These are phyloP conservation scores for Anableps anableps DNA, from an alignment of 2,797 vertebrate genomes.

Conservation along the genomic window DNA sequence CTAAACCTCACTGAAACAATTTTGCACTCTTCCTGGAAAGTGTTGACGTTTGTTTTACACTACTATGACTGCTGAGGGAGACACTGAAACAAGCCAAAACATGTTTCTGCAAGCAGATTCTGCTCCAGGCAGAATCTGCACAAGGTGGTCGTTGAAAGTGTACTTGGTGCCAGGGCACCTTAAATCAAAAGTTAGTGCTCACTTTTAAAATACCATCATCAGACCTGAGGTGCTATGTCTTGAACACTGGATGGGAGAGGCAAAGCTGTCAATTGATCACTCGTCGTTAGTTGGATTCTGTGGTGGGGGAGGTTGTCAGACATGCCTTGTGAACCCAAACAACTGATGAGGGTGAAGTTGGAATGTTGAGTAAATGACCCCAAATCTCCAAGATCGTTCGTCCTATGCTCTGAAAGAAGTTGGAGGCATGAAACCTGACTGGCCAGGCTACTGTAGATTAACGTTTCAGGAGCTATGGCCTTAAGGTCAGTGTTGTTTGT, in stretches of 20 bases:
- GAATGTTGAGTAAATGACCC: too few species aligned
- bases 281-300: neutral
- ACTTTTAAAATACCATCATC: neutral
- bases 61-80: neutral
- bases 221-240: neutral
- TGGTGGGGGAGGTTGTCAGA: neutral
- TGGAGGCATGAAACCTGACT: too few species aligned
- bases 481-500: too few species aligned
- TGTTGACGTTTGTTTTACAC: slow-evolving; percentile 4
- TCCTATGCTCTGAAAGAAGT: too few species aligned
- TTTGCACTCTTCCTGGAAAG: neutral
- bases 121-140: too few species aligned
- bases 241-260: neutral
- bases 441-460: too few species aligned
- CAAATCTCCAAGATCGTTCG: too few species aligned
- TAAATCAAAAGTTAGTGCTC: neutral
- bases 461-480: too few species aligned
- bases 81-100: neutral
- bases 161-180: neutral
- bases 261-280: neutral
- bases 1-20: neutral
- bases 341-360: too few species aligned
- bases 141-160: neutral
- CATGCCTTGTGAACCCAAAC: too few species aligned
- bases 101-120: neutral